Conservation (phyloP, 2,888 invertebrate species). For the Thysanoteuthis rhombus region DNA sequence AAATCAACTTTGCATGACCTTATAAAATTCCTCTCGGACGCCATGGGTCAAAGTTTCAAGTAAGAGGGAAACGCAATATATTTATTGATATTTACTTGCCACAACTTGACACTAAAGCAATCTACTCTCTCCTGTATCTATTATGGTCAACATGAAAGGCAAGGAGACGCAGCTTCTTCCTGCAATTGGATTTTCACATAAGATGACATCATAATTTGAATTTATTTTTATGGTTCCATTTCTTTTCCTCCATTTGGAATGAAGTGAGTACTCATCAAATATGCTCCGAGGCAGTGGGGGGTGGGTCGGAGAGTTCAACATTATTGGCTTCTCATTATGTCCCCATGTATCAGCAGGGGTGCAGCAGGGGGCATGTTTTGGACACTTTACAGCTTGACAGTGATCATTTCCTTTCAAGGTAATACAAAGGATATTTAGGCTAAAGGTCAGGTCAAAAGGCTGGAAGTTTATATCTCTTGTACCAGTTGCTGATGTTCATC, state of each 20-base stretch:
- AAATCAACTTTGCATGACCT: no score
- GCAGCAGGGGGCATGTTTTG: not conserved
- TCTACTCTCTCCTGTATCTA: no score
- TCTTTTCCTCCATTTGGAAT: not conserved
- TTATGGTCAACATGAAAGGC: no score
- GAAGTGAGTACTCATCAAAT: not conserved
- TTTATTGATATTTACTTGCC: no score
- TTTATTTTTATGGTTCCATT: no score
- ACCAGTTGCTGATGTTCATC: not conserved
- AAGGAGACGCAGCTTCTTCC: no score
- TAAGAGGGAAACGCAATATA: no score
- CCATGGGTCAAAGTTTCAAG: no score
- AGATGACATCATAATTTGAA: no score
- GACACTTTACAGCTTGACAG: not conserved
- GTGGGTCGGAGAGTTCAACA: not conserved
- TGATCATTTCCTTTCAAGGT: not conserved
- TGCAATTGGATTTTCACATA: no score
- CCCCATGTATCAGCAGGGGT: not conserved
- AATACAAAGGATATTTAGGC: not conserved
- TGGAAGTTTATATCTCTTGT: not conserved
- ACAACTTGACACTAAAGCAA: no score
- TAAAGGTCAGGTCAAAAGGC: not conserved
- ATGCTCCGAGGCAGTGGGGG: not conserved
- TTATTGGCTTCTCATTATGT: not conserved
- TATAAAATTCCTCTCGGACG: no score